These are phyloP conservation scores for Camptogramma bilineatum DNA, from an alignment of 2,888 invertebrate genomes.

Conservation along the genomic window DNA sequence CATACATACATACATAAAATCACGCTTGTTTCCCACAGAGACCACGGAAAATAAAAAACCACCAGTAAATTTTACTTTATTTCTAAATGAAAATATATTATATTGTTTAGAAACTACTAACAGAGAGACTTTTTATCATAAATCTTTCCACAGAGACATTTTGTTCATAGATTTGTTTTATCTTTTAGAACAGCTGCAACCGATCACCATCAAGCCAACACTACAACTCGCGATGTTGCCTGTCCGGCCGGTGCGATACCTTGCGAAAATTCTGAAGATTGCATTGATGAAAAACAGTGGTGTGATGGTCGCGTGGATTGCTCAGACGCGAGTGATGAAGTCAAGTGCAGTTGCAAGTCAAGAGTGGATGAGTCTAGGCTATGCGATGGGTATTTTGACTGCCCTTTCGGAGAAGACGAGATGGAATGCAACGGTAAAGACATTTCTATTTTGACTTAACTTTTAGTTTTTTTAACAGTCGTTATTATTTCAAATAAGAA, in stretches of 20 bases:
- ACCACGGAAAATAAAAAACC: no score
- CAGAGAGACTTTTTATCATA: not conserved
- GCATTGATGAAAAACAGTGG: constrained; percentile 85
- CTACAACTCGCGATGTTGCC: constrained; percentile 54
- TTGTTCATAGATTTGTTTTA: not conserved
- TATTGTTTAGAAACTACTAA: no score
- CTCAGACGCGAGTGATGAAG: constrained; percentile 91
- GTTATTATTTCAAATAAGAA: no score
- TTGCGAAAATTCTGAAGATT: constrained; percentile 71
- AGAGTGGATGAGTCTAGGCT: constrained; percentile 87
- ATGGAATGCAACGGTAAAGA: constrained; percentile 89
- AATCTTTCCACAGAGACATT: no score
- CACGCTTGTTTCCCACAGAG: no score
- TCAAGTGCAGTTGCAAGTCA: constrained; percentile 89
- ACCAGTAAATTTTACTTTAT: no score
- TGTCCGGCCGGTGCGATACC: constrained; percentile 64
- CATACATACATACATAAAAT: no score
- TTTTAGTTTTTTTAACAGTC: no score
- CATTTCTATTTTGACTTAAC: no score
- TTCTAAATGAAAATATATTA: no score
- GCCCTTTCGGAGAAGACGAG: constrained; percentile 93
- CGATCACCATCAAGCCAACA: constrained; percentile 45
- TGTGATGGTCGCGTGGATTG: constrained; percentile 92
- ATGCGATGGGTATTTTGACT: constrained; percentile 94
- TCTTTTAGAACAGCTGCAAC: constrained; percentile 46